These are phyloP conservation scores for Trinectes maculatus DNA, from an alignment of 2,113 vertebrate genomes.

Conservation along the genomic window DNA sequence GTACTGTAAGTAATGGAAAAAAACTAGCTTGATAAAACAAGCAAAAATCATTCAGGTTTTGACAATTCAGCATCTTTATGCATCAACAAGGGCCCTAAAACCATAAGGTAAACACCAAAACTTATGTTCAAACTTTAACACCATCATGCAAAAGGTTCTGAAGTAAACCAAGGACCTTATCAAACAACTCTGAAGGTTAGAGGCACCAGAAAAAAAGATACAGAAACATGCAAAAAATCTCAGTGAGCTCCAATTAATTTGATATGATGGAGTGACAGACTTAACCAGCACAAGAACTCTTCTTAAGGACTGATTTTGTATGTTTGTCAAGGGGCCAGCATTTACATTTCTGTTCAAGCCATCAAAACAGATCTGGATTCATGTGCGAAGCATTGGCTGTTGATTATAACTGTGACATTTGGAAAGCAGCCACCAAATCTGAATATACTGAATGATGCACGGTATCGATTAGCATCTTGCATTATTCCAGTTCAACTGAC, in stretches of 20 bases:
- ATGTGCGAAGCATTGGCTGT: too few relatives aligned
- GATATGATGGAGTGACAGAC: neutral
- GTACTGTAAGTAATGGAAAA: too few relatives aligned
- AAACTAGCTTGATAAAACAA: too few relatives aligned
- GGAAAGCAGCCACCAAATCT: constrained; percentile 5
- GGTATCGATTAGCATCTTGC: constrained; percentile 20
- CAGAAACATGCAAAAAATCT: constrained; percentile 33
- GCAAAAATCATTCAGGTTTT: neutral
- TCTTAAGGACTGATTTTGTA: neutral
- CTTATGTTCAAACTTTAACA: neutral
- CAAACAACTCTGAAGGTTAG: constrained; percentile 3
- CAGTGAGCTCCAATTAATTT: neutral
- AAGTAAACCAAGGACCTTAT: neutral
- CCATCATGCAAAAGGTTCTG: constrained; percentile 3
- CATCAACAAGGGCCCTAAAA: neutral
- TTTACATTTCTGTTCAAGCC: too few relatives aligned
- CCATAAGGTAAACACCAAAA: neutral
- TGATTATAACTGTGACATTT: too few relatives aligned
- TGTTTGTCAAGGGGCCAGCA: neutral
- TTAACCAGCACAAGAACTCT: neutral
- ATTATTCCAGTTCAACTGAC: constrained; percentile 37
- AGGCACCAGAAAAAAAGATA: neutral
- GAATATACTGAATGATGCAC: constrained; percentile 1
- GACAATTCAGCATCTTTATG: neutral
- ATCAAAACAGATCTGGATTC: too few relatives aligned